Evolutionary conservation across 2,888 invertebrate species (phyloP).

Genomic region (Lapara coniferarum): DNA sequence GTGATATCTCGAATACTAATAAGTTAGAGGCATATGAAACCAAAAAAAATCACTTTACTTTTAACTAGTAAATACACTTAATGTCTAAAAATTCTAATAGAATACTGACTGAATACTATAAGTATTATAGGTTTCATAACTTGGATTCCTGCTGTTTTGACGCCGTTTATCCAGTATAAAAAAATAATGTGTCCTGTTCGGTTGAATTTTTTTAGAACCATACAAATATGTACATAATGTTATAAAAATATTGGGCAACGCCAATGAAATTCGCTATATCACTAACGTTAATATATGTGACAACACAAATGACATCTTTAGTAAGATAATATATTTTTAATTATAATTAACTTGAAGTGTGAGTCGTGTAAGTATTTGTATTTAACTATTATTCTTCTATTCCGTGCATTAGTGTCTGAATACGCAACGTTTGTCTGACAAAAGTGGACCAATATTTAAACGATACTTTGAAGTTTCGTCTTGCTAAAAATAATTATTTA

Average conservation of each 20-base stretch:
- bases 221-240: not conserved
- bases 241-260: not conserved
- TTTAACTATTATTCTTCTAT: slow-evolving; percentile 5
- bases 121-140: too few relatives aligned
- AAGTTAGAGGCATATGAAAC: not conserved
- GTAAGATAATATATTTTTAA: slow-evolving; percentile 21
- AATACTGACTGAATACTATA: too few relatives aligned
- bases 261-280: not conserved
- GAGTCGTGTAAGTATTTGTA: slow-evolving; percentile 7
- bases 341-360: slow-evolving; percentile 11
- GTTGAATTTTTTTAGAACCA: too few relatives aligned
- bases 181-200: too few relatives aligned
- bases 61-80: too few relatives aligned
- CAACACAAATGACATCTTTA: slow-evolving; percentile 11
- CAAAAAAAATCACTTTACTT: not conserved
- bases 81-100: too few relatives aligned
- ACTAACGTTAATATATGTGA: slow-evolving; percentile 1
- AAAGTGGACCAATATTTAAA: slow-evolving; percentile 17
- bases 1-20: slow-evolving; percentile 7
- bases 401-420: not conserved
- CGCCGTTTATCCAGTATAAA: too few relatives aligned
- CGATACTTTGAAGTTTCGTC: not conserved
- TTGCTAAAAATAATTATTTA: not conserved
- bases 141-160: too few relatives aligned
- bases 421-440: slow-evolving; percentile 9